These are phyloP conservation scores for Unio pictorum DNA, from an alignment of 2,888 invertebrate species.

Conservation along the genomic window DNA sequence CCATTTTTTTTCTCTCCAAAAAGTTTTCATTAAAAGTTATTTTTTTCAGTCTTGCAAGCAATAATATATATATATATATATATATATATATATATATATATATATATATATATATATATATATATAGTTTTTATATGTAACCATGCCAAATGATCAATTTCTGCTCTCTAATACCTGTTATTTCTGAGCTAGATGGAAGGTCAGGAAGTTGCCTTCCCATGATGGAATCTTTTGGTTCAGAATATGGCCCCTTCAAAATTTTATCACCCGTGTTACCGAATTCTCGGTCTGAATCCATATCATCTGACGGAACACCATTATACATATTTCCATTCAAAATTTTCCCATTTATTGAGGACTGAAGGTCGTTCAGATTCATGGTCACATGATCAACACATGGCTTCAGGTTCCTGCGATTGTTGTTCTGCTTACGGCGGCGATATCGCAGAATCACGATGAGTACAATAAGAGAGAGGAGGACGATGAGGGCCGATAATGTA, in stretches of 20 bases:
- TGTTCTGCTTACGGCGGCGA: constrained; percentile 60
- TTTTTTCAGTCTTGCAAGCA: no score
- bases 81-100: no score
- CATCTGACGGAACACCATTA: constrained; percentile 70
- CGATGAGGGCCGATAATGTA: constrained; percentile 78
- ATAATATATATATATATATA: no score
- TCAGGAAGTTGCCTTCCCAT: constrained; percentile 68
- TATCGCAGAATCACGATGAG: constrained; percentile 76
- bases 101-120: no score
- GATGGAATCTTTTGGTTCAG: constrained; percentile 62
- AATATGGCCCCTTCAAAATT: constrained; percentile 47
- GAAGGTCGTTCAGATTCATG: constrained; percentile 79
- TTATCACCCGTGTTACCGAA: constrained; percentile 49
- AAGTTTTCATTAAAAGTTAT: no score
- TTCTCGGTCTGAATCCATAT: constrained; percentile 67
- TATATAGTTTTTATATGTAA: neutral
- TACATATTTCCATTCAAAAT: constrained; percentile 71
- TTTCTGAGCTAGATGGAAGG: constrained; percentile 57
- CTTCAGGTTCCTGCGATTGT: constrained; percentile 58
- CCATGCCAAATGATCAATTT: neutral
- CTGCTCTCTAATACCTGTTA: constrained; percentile 26
- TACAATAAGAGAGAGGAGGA: constrained; percentile 80
- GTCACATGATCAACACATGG: constrained; percentile 73
- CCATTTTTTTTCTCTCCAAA: no score
- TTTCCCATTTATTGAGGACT: constrained; percentile 59